Evolutionary conservation across 2,113 vertebrate genomes (phyloP), one percentile per base, ranked within the genome.

Genomic region (Chionomys nivalis): DNA sequence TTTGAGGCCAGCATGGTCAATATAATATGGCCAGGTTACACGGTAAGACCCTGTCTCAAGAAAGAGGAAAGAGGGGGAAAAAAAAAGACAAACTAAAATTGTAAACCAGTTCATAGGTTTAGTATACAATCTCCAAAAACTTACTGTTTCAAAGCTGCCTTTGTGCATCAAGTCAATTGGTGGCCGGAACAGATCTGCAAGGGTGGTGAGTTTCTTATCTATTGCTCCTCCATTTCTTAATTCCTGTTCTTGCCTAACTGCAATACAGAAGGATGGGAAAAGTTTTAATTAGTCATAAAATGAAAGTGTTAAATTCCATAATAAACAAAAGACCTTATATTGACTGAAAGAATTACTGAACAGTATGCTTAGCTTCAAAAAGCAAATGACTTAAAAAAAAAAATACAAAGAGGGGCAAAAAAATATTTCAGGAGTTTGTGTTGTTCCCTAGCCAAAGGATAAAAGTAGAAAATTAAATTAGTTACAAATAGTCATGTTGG

Each of bases 141-240:
- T 98, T 98, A 99, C 99, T 96, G 99, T 99, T 98, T 99, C 99
- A 99, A 99, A 99, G 98, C 99, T 99, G 98, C 99, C 99, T 98
- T 99, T 99, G 98, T 99, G 99, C 99, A 99, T 99, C 98, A 99
- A 99, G 97, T 99, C 99, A 96, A 99, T 99, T 92, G 99, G 99
- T 86, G 99, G 99, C 94, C 99, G 99, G 98, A 99, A 99, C 52
- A 99, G 99, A 98, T 99, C 99, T 89, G 99, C 99, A 97, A 99
- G 98, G 5, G 99, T 99, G 88, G 99, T 99, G 70, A 99, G 99
- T 98, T 99, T 99, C 99, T 99, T 99, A 98, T 99, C 99, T 98
- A 99, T 99, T 0, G 99, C 99, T 21, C 99, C 99, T 97, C 99
- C 99, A 7, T 99, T 99, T 91, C 99, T 99, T 95, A 99, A 98